Base-by-base conservation (phyloP, 2,113 vertebrate genomes). In the Suricata suricatta region DNA sequence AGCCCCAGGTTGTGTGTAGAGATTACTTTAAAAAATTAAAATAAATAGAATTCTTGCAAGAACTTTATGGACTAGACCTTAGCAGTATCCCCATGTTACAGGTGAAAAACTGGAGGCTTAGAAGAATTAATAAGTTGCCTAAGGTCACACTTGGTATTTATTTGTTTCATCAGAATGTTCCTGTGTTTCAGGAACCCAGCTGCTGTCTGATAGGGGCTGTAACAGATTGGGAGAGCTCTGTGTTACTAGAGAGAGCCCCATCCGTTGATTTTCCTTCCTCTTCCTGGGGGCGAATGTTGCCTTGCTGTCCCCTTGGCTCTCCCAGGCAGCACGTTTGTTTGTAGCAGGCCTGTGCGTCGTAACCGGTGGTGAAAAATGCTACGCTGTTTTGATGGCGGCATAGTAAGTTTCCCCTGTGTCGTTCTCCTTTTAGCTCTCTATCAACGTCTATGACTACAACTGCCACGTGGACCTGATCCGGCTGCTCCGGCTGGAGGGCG, bases 361-460 rank as follows among this genome's bases (percentile, higher is more conserved):
- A 33, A 38, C 19, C 9, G 3, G 9, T 66, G 64, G 41, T 80
- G 76, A 66, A 35, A 3, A 35, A 14, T 57, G 52, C 35, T 8
- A 35, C n/a, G 41, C 25, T 87, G 13, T n/a, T 60, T 60, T 41
- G 54, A 47, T 64, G 77, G 10, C 12, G 25, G 13, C 21, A 3
- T 90, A 89, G 82, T 80, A 4, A 44, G 4, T 15, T 31, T 81
- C 4, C 5, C 0, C 54, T 68, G 11, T 60, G 9, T 4, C 7
- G 5, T n/a, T 29, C 44, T 12, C 5, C 31, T 86, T 69, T 14
- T 95, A 99, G 99, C 98, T 99, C 12, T 99, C 99, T 0, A 99
- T 99, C 98, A 99, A 99, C 19, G 99, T 99, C 0, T 99, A 99
- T 63, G 99, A 99, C 97, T 99, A 99, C 97, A 99, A 99, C 98